Evolutionary conservation across 1,140 invertebrate genomes (phyloP).

Genomic region (Drosophila persimilis): DNA sequence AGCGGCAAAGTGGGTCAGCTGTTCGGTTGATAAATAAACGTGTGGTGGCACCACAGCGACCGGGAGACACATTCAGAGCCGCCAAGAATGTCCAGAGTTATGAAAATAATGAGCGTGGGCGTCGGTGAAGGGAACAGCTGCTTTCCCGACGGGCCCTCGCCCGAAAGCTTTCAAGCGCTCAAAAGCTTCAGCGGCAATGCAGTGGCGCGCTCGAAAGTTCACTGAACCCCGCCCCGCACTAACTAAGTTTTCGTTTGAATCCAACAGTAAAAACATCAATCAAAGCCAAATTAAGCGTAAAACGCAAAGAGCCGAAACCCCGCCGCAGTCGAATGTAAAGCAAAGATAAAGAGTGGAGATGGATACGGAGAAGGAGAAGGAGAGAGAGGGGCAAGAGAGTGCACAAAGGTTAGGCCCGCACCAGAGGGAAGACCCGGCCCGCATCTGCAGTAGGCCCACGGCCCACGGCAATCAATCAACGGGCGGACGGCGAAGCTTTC

Average conservation of each 20-base stretch:
- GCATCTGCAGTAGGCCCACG: conserved; percentile 21
- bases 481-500: conserved; percentile 61
- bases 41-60: conserved; percentile 35
- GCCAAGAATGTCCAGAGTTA: conserved; percentile 30
- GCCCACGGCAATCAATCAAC: conserved; percentile 70
- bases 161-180: neutral
- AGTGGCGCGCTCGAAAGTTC: conserved; percentile 40
- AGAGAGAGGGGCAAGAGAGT: conserved; percentile 20
- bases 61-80: neutral
- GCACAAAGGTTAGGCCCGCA: conserved; percentile 73
- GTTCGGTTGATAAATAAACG: conserved; percentile 45
- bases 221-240: conserved; percentile 54
- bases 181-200: conserved; percentile 1
- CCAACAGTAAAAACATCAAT: conserved; percentile 69
- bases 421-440: conserved; percentile 49
- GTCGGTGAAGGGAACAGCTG: neutral
- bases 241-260: conserved; percentile 38
- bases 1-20: conserved; percentile 63
- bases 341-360: conserved; percentile 12
- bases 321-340: conserved; percentile 39
- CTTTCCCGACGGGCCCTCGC: neutral
- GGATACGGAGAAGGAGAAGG: conserved; percentile 1
- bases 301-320: conserved; percentile 45
- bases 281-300: conserved; percentile 80
- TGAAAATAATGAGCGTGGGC: conserved; percentile 36